Base-by-base conservation (phyloP, 2,113 vertebrate genomes). In the Xenopus borealis region DNA sequence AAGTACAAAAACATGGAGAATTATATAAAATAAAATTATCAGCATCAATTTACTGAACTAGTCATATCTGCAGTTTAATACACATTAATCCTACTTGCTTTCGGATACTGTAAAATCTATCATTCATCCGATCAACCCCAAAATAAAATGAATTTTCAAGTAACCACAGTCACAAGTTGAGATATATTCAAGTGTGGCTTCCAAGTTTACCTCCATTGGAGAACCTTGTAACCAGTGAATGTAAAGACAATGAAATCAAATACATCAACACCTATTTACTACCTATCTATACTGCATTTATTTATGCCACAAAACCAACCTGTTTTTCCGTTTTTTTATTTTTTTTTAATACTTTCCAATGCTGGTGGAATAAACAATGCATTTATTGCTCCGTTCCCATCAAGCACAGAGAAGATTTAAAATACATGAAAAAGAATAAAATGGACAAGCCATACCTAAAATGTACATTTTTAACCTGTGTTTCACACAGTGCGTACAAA, bases 21-120 rank as follows among this genome's bases (percentile, higher is more conserved):
- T 90, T 89, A 92, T 90, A 90, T 89, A 93, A 92, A 91, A 90
- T 91, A 93, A 93, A 91, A 92, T 91, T 91, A 93, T 91, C 88
- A 83, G 89, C 89, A 91, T 93, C 86, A 90, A 92, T 91, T 27
- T 90, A 89, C 90, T 89, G 89, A 90, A 88, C 91, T 93, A 93
- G 87, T 86, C 88, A 86, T 92, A 93, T 93, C 91, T 93, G 92
- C 91, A 92, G 90, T 92, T 92, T 90, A 90, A 92, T 91, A 91
- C 84, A 92, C 88, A 89, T 89, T 90, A 86, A 92, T 91, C 91
- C 91, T 92, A 93, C 90, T 40, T 91, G 91, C 90, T 89, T 92
- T 90, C 88, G 89, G 88, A 92, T 88, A 88, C 86, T 89, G 86
- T 86, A 85, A 87, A 89, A 85, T 86, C 89, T 90, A 92, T 85